phyloP scores from a whole-genome alignment of 2,888 invertebrate species.

The Spilarctia lutea region DNA sequence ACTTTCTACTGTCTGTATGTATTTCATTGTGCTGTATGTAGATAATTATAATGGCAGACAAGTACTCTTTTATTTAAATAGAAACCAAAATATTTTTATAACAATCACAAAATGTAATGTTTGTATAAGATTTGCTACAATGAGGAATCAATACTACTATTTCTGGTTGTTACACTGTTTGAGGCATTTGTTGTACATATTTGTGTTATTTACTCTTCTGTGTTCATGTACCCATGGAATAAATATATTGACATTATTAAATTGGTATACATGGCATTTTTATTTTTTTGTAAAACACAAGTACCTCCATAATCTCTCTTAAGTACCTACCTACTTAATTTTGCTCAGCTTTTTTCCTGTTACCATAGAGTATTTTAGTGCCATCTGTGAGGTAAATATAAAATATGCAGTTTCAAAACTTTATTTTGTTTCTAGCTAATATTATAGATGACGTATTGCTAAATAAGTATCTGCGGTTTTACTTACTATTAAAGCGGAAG shows the following conservation, averaged over 20 bases:
- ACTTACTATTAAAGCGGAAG: too few species aligned
- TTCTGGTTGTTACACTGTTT: conserved; percentile 36
- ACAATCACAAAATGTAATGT: conserved; percentile 39
- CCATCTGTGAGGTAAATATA: background rate
- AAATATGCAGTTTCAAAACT: background rate
- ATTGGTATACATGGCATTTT: conserved; percentile 26
- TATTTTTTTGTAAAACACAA: too few species aligned
- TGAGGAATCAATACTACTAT: conserved; percentile 28
- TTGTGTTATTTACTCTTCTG: conserved; percentile 43
- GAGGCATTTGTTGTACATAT: conserved; percentile 50
- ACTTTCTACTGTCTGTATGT: conserved; percentile 48
- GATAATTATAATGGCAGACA: conserved; percentile 36
- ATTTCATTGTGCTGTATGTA: conserved; percentile 48
- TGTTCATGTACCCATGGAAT: conserved; percentile 44
- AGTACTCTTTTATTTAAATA: conserved; percentile 33
- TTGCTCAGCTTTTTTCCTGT: background rate
- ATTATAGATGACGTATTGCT: background rate
- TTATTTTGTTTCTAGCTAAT: background rate
- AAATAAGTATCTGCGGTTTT: too few species aligned
- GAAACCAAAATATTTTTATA: conserved; percentile 46
- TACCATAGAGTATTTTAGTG: background rate
- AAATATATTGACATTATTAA: conserved; percentile 50
- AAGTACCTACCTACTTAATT: background rate
- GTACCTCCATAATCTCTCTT: too few species aligned
- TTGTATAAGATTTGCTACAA: conserved; percentile 27